Evolutionary conservation across 2,797 vertebrate species (phyloP).

Genomic region (Hephaestus fuliginosus): DNA sequence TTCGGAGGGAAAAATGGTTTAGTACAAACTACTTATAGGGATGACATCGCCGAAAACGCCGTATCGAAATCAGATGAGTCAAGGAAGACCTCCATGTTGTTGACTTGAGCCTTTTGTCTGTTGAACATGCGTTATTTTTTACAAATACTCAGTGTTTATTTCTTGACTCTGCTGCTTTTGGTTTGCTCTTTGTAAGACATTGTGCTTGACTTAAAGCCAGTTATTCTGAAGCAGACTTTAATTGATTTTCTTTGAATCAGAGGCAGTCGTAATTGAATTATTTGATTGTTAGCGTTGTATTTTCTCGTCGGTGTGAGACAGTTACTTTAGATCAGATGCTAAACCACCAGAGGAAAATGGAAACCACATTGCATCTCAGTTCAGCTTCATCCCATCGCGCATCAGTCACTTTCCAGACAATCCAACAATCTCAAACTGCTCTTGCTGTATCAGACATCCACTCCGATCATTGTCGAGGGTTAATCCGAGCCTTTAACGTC

Average conservation of each 20-base stretch:
- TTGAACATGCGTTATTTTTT: conserved; percentile 68
- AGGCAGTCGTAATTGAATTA: conserved; percentile 63
- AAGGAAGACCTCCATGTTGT: conserved; percentile 64
- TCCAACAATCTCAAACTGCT: conserved; percentile 33
- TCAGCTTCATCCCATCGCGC: conserved; percentile 20
- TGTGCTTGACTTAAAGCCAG: conserved; percentile 56
- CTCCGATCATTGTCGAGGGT: conserved; percentile 28
- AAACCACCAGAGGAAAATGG: conserved; percentile 66
- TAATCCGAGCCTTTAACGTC: conserved; percentile 47
- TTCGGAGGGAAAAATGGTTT: conserved; percentile 70
- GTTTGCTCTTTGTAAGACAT: conserved; percentile 71
- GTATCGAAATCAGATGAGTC: conserved; percentile 67
- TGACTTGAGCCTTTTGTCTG: conserved; percentile 71
- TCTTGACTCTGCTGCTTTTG: conserved; percentile 69
- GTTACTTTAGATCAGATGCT: conserved; percentile 74
- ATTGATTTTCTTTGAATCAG: conserved; percentile 70
- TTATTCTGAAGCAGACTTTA: conserved; percentile 57
- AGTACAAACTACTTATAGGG: conserved; percentile 79
- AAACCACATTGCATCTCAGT: conserved; percentile 32
- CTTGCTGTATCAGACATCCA: conserved; percentile 40
- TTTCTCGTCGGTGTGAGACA: conserved; percentile 71
- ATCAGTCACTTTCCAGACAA: conserved; percentile 44
- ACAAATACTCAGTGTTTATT: conserved; percentile 65
- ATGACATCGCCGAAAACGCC: conserved; percentile 69
- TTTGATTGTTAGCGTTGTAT: conserved; percentile 73